Conservation (phyloP, 2,797 vertebrate genomes). For the Vultur gryphus region DNA sequence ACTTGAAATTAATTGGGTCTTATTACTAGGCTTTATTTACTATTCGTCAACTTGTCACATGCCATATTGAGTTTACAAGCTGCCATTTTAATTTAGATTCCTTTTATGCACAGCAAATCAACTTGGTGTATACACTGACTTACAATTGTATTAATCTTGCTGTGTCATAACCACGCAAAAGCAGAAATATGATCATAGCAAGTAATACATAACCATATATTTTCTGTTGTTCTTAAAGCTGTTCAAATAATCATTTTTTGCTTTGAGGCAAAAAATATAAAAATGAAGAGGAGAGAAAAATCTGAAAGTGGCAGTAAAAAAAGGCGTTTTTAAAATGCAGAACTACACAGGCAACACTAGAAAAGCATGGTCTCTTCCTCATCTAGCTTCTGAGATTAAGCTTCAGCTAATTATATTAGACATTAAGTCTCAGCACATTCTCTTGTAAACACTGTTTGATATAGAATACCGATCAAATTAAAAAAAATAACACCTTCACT, state of each 20-base stretch:
- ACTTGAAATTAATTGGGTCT: neutral
- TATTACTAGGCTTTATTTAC: neutral
- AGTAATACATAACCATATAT: neutral
- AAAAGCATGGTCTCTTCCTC: neutral
- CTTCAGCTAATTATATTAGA: neutral
- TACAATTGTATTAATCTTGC: neutral
- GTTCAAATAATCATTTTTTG: neutral
- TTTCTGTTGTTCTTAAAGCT: neutral
- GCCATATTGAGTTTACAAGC: neutral
- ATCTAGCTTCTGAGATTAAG: neutral
- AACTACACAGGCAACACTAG: neutral
- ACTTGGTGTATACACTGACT: neutral
- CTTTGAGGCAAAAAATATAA: neutral
- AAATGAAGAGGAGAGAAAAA: neutral
- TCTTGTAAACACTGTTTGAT: neutral
- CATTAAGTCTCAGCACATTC: neutral
- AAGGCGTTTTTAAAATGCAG: neutral
- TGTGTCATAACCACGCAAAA: neutral
- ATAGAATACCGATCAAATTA: neutral
- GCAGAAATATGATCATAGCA: neutral
- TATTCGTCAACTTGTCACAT: neutral
- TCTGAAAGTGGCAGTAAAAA: neutral
- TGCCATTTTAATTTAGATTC: conserved; percentile 2
- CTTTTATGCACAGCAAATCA: neutral
- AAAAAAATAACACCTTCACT: neutral